Evolutionary conservation across 2,113 vertebrate genomes (phyloP), one percentile per base, ranked within the genome.

Genomic region (Corythoichthys intestinalis): DNA sequence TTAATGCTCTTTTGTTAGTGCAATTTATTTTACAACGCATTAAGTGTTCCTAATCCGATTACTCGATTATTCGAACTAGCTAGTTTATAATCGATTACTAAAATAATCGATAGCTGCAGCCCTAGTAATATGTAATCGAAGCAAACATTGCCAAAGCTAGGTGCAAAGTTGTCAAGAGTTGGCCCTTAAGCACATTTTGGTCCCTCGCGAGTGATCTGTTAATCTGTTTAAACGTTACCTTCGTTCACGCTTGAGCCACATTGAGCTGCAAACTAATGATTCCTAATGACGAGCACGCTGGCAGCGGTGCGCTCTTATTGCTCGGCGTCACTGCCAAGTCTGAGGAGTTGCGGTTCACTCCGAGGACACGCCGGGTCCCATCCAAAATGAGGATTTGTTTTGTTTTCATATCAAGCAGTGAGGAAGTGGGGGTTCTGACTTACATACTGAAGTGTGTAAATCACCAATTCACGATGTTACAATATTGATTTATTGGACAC

Each of bases 271-370:
- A 63, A 46, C 66, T 20, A 66, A 66, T 53, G 64, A 66, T 66
- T 61, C 74, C 79, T 86, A 82, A 87, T 71, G 84, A 83, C 83
- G 78, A 80, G 76, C 66, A 79, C 77, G 78, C 84, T 88, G 84
- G 84, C 84, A 76, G 84, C 72, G 11, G 4, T 50, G 59, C 70
- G 58, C 58, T 71, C 75, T 75, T 66, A 53, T 69, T 62, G 5
- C 72, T 75, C 76, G 70, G 4, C n/a, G 12, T 2, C 67, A 70
- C 54, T 79, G 84, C 81, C 79, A 83, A 75, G 73, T 52, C 66
- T 2, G 57, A 73, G 8, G 75, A 78, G 71, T 78, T 76, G 67
- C 12, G 1, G 75, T 84, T 85, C 84, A 84, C 65, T 3, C 28
- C 10, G 71, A 85, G 80, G 75, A 82, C 80, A 77, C 17, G 4